Evolutionary conservation across 2,113 vertebrate species (phyloP).

Genomic region (Pipa parva): DNA sequence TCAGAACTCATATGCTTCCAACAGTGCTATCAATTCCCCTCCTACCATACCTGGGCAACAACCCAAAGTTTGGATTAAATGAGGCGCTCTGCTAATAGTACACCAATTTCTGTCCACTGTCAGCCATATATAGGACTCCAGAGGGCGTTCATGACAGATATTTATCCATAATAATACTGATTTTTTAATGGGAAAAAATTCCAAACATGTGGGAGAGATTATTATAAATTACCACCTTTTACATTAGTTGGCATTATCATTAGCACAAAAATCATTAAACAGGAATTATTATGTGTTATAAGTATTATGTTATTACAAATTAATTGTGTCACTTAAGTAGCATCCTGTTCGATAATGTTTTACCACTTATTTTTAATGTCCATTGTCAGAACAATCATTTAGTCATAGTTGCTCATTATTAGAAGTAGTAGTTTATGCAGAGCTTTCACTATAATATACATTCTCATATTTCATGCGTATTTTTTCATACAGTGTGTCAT

Average conservation of each 20-base stretch:
- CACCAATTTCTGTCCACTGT: neutral
- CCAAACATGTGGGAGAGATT: neutral
- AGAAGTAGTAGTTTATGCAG: too few relatives aligned
- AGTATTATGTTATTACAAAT: constrained; percentile 1
- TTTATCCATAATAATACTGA: neutral
- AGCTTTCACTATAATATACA: neutral
- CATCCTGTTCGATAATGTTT: constrained; percentile 6
- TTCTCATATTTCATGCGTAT: neutral
- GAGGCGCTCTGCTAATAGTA: neutral
- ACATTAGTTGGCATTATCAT: neutral
- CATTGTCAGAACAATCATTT: constrained; percentile 1
- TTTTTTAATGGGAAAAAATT: neutral
- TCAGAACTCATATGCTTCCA: neutral
- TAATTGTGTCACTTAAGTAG: constrained; percentile 6
- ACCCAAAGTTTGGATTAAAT: neutral
- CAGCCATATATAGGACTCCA: neutral
- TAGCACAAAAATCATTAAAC: constrained; percentile 18
- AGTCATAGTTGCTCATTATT: constrained; percentile 13
- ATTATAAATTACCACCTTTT: neutral
- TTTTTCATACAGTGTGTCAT: neutral
- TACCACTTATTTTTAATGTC: neutral
- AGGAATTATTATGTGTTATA: constrained; percentile 11
- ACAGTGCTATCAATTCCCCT: constrained; percentile 21
- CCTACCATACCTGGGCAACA: neutral
- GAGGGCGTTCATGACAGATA: neutral